Evolutionary conservation across 2,113 vertebrate genomes (phyloP).

Genomic region (Rostratula benghalensis): DNA sequence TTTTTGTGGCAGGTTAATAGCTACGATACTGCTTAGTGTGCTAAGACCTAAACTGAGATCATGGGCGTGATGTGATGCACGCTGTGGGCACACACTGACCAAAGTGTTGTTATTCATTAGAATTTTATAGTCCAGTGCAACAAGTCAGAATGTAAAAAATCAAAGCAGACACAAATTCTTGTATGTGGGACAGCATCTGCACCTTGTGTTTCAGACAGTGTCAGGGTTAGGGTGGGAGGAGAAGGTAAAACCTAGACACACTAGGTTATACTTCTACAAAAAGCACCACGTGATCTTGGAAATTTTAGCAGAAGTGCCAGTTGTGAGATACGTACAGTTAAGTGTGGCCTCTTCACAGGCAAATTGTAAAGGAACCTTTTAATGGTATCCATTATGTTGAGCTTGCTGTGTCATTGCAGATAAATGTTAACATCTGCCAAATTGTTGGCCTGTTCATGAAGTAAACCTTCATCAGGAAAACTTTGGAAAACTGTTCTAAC

Average conservation of each 20-base stretch:
- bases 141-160: neutral
- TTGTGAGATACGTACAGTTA: neutral
- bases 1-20: neutral
- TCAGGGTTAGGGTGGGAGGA: neutral
- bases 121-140: neutral
- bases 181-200: neutral
- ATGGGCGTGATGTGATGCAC: neutral
- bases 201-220: neutral
- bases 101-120: neutral
- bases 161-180: neutral
- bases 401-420: neutral
- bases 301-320: neutral
- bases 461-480: neutral
- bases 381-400: neutral
- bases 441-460: neutral
- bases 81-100: neutral
- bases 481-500: neutral
- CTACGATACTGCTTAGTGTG: neutral
- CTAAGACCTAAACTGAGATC: neutral
- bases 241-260: neutral
- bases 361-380: neutral
- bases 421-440: neutral
- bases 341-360: neutral
- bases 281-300: neutral
- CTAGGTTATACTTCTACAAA: neutral